Conservation (phyloP, 2,113 vertebrate species). For the Oreochromis niloticus region DNA sequence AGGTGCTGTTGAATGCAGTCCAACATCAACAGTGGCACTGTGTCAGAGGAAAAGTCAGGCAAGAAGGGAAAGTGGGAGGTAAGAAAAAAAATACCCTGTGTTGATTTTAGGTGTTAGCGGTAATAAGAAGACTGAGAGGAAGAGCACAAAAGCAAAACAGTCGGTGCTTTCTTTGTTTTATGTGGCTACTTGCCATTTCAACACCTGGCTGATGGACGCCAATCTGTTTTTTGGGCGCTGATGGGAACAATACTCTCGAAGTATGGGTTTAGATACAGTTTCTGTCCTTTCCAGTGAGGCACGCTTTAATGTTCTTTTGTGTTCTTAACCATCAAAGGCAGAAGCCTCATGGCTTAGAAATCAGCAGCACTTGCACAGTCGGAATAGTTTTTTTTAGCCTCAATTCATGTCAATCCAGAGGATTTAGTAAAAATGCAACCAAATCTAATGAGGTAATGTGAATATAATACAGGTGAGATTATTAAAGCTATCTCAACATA, state of each 20-base stretch:
- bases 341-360: not conserved
- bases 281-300: not conserved
- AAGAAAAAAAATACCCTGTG: constrained; percentile 1
- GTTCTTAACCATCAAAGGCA: not conserved
- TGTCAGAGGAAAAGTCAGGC: constrained; percentile 25
- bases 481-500: not conserved
- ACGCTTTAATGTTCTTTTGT: not conserved
- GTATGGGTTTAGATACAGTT: not conserved
- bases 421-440: not conserved
- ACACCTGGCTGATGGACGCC: constrained; percentile 28
- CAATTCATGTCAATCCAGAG: not conserved
- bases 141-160: constrained; percentile 3
- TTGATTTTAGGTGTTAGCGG: constrained; percentile 41
- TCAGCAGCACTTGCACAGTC: not conserved
- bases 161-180: constrained; percentile 28
- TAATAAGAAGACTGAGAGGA: constrained; percentile 12
- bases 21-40: constrained; percentile 40
- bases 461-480: not conserved
- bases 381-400: not conserved
- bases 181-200: constrained; percentile 35
- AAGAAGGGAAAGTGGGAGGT: constrained; percentile 20
- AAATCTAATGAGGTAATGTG: not conserved
- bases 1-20: constrained; percentile 34
- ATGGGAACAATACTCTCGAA: not conserved
- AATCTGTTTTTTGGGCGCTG: constrained; percentile 14